phyloP scores from a whole-genome alignment of 2,888 invertebrate genomes.

The Linnaemya tessellans region DNA sequence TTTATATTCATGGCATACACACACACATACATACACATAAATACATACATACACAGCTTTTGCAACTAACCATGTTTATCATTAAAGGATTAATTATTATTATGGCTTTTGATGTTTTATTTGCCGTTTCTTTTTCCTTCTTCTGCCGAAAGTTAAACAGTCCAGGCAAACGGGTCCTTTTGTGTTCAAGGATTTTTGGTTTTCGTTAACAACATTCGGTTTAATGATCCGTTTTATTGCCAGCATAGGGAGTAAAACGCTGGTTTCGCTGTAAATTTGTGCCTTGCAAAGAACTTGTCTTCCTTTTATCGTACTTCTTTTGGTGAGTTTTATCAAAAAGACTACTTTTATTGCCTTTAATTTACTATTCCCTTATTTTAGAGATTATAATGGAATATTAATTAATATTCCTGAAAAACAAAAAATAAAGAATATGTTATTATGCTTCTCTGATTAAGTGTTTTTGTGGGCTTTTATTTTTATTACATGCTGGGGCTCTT shows the following conservation, averaged over 20 bases:
- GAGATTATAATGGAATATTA: conserved; percentile 30
- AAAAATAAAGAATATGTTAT: conserved; percentile 5
- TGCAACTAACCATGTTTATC: conserved; percentile 30
- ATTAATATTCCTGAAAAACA: conserved; percentile 23
- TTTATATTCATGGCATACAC: no score
- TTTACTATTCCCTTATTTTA: conserved; percentile 18
- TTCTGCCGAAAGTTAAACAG: conserved; percentile 24
- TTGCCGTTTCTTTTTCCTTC: conserved; percentile 12
- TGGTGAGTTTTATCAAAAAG: conserved; percentile 12
- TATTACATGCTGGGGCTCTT: conserved; percentile 5
- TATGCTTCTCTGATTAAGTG: conserved; percentile 7
- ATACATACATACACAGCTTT: no score
- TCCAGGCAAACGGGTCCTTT: conserved; percentile 34
- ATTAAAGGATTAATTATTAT: conserved; percentile 69
- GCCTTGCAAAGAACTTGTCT: background rate
- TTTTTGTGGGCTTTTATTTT: conserved; percentile 14
- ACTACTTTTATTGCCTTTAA: conserved; percentile 25
- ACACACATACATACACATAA: no score
- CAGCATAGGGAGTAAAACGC: background rate
- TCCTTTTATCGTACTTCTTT: background rate
- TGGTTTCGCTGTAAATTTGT: conserved; percentile 6
- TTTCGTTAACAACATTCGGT: conserved; percentile 10
- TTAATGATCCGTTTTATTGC: conserved; percentile 59
- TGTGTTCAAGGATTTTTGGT: conserved; percentile 49
- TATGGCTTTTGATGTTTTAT: conserved; percentile 61